Base-by-base conservation (phyloP, 2,797 vertebrate species). In the Loris lydekkerianus region DNA sequence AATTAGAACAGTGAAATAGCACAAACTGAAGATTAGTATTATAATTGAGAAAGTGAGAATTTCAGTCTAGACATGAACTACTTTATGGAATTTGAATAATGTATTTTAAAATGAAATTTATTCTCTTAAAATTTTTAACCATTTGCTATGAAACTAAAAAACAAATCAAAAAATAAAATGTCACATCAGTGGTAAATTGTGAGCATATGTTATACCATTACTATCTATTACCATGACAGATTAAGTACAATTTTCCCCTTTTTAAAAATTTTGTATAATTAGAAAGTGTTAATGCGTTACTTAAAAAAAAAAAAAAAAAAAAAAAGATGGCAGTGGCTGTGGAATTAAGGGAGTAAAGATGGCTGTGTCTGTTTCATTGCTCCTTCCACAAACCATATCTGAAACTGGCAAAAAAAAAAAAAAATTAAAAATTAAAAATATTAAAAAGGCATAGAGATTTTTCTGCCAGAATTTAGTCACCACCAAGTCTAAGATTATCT, bases 101-200 rank as follows among this genome's bases (percentile, higher is more conserved):
- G 7, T n/a, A 34, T 90, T 93, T 31, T 46, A 37, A 89, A 81
- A 27, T 72, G n/a, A 92, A 81, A 1, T 37, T 89, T 93, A 58
- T 84, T 20, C 31, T 78, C 72, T 81, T 25, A 70, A 46, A 90
- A 76, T 53, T 60, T 78, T 56, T 76, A 82, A 31, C 9, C 23
- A 56, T 73, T 89, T 87, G 25, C 80, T 93, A 91, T 84, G 58
- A 83, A 93, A 67, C 29, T 77, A 11, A 61, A 84, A 90, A 61
- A 23, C 7, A 8, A 81, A 56, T 63, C 1, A 40, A 82, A 65
- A 92, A 92, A 70, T 82, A 43, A 86, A 93, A 43, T 83, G 13
- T 21, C 29, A 58, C 2, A 72, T 91, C 13, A 58, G 20, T 89
- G 15, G 13, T 56, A 78, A 56, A 82, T 43, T 25, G 13, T 63